phyloP scores from a whole-genome alignment of 1,140 invertebrate species.

The Ceratina japonica region DNA sequence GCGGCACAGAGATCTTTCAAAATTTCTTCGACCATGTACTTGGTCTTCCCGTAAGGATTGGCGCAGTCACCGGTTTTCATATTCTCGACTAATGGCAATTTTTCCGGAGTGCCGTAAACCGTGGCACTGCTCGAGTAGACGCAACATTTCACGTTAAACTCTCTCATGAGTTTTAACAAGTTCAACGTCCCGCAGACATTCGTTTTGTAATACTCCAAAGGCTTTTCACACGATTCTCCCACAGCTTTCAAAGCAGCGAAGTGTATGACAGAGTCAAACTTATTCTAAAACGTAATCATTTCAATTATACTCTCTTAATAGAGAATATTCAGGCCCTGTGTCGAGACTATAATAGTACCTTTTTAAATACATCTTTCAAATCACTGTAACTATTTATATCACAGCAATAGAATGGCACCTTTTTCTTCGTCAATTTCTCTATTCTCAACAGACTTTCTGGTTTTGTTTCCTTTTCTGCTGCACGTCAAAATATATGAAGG shows the following conservation, averaged over 20 bases:
- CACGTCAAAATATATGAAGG: not conserved
- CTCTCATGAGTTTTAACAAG: conserved; percentile 89
- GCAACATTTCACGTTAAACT: conserved; percentile 69
- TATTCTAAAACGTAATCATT: conserved; percentile 83
- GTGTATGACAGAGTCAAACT: conserved; percentile 96
- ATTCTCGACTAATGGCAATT: conserved; percentile 93
- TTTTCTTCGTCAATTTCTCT: conserved; percentile 89
- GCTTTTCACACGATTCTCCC: conserved; percentile 95
- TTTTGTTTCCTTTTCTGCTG: conserved; percentile 77
- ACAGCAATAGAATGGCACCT: conserved; percentile 87
- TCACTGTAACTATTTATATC: conserved; percentile 87
- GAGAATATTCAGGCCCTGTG: conserved; percentile 29
- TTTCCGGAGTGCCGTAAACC: conserved; percentile 96
- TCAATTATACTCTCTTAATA: not conserved
- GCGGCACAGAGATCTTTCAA: conserved; percentile 92
- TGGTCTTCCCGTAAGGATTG: conserved; percentile 98
- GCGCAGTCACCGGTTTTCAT: conserved; percentile 96
- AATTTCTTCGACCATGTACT: conserved; percentile 99
- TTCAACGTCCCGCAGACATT: conserved; percentile 96
- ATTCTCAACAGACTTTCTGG: conserved; percentile 90
- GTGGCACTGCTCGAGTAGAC: conserved; percentile 88
- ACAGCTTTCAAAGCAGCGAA: conserved; percentile 99
- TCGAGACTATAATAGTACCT: conserved; percentile 80
- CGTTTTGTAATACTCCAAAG: conserved; percentile 94
- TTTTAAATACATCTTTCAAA: conserved; percentile 86